A percentile compares a stretch with the other conserved stretches of the same genome.
These are phyloP conservation scores for Apteryx mantelli DNA, from an alignment of 2,113 vertebrate genomes.

Conservation along the genomic window DNA sequence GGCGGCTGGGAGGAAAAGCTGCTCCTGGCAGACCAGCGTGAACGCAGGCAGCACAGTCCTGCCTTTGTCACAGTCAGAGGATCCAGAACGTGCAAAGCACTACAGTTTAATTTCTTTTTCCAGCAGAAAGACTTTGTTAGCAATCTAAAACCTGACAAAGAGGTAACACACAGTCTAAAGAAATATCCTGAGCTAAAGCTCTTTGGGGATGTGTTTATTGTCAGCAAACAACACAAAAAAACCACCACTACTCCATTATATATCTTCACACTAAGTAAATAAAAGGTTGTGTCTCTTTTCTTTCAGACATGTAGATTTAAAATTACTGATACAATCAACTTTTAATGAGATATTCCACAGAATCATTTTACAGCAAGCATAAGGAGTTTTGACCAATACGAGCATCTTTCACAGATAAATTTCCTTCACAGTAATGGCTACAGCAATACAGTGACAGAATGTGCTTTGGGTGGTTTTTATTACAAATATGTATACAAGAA, in stretches of 20 bases:
- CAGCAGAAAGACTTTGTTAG: neutral
- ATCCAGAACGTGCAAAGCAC: neutral
- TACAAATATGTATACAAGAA: neutral
- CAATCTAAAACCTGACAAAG: neutral
- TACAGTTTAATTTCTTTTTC: neutral
- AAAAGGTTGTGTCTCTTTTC: neutral
- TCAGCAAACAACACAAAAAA: neutral
- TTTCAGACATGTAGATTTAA: neutral
- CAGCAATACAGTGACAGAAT: neutral
- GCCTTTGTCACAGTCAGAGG: neutral
- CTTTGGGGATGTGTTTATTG: neutral
- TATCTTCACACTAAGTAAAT: neutral
- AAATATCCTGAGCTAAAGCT: neutral
- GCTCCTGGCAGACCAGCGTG: neutral
- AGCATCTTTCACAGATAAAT: neutral
- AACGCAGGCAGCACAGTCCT: neutral
- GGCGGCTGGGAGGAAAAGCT: neutral
- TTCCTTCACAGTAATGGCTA: neutral
- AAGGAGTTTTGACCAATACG: neutral
- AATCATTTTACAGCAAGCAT: neutral
- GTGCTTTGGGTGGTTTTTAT: neutral
- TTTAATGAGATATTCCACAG: neutral
- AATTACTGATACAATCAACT: neutral
- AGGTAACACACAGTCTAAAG: fast-evolving
- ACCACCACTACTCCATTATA: neutral